Evolutionary conservation across 2,888 invertebrate species (phyloP).

Genomic region (Ametastegia equiseti): DNA sequence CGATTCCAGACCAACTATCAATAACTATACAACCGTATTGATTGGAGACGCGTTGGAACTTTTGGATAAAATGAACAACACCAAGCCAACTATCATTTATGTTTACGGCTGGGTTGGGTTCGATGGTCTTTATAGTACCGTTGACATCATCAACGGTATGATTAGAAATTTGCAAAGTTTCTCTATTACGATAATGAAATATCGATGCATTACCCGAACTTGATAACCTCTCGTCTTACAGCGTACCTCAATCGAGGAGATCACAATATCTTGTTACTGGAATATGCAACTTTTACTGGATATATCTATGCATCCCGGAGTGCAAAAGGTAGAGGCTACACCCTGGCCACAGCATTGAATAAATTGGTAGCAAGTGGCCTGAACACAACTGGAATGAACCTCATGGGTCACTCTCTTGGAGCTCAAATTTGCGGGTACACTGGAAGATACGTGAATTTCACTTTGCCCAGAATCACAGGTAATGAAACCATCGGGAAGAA

Average conservation of each 20-base stretch:
- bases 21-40: slow-evolving; percentile 53
- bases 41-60: slow-evolving; percentile 51
- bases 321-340: slow-evolving; percentile 55
- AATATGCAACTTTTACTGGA: slow-evolving; percentile 73
- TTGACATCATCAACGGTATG: slow-evolving; percentile 66
- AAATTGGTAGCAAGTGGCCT: slow-evolving; percentile 58
- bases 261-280: slow-evolving; percentile 75
- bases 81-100: slow-evolving; percentile 73
- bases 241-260: slow-evolving; percentile 73
- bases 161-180: not conserved
- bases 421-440: slow-evolving; percentile 63
- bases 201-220: not conserved
- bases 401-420: slow-evolving; percentile 68
- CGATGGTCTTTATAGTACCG: slow-evolving; percentile 70
- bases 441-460: slow-evolving; percentile 57
- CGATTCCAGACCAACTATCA: not conserved
- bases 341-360: slow-evolving; percentile 59
- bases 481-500: not conserved
- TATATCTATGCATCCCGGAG: slow-evolving; percentile 67
- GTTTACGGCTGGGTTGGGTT: slow-evolving; percentile 76
- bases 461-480: slow-evolving; percentile 65
- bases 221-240: not conserved
- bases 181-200: not conserved
- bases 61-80: slow-evolving; percentile 51
- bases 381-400: slow-evolving; percentile 56